Conservation (phyloP, 2,888 invertebrate genomes). For the Bellardia bayeri region DNA sequence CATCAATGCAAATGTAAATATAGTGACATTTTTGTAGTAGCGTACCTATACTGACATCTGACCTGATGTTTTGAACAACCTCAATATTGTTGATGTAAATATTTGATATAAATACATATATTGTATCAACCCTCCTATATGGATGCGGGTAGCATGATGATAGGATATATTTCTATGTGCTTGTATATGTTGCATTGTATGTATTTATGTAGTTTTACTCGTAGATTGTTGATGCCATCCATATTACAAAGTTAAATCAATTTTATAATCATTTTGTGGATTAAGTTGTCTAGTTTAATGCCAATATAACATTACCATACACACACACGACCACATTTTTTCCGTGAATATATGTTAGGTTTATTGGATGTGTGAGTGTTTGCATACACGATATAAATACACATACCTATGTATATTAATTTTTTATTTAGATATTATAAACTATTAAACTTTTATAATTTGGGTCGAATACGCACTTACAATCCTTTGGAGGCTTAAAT, state of each 20-base stretch:
- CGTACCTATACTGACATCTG: too few species aligned
- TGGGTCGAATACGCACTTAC: constrained; percentile 8
- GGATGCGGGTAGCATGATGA: neutral
- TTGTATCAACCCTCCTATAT: constrained; percentile 3
- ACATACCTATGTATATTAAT: neutral
- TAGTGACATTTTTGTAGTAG: too few species aligned
- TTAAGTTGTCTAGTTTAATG: constrained; percentile 48
- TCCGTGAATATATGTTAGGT: neutral
- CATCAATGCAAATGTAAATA: too few species aligned
- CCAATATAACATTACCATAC: constrained; percentile 24
- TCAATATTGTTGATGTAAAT: too few species aligned
- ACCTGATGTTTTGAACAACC: too few species aligned
- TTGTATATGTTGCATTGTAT: neutral
- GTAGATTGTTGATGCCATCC: constrained; percentile 26
- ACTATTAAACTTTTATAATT: constrained; percentile 36
- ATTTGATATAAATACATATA: neutral
- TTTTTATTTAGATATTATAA: constrained; percentile 42
- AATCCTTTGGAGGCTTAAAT: constrained; percentile 23
- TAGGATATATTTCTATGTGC: neutral
- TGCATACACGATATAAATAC: constrained; percentile 5
- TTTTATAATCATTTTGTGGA: constrained; percentile 60
- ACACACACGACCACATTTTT: too few species aligned
- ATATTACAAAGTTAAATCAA: constrained; percentile 22
- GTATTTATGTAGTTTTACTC: neutral
- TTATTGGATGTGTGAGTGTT: neutral